phyloP scores from a whole-genome alignment of 2,888 invertebrate species.

The Luffia ferchaultella region DNA sequence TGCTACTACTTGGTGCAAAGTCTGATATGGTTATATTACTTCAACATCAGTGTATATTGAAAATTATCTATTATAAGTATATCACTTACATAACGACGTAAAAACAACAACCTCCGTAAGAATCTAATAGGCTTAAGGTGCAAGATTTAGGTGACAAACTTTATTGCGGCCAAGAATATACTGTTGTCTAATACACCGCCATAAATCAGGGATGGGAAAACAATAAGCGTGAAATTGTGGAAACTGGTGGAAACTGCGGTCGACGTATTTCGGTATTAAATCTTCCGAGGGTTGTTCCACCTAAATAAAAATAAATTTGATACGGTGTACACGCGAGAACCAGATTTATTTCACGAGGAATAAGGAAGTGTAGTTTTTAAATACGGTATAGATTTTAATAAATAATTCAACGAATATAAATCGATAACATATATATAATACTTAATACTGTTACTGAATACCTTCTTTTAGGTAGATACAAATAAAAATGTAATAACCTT shows the following conservation, averaged over 20 bases:
- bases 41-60: too few relatives aligned
- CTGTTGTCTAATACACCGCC: slow-evolving; percentile 55
- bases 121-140: slow-evolving; percentile 51
- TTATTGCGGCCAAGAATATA: slow-evolving; percentile 61
- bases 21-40: too few relatives aligned
- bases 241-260: slow-evolving; percentile 64
- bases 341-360: slow-evolving; percentile 42
- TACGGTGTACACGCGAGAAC: slow-evolving; percentile 44
- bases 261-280: slow-evolving; percentile 58
- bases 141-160: slow-evolving; percentile 65
- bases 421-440: too few relatives aligned
- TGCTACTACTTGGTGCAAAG: too few relatives aligned
- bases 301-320: slow-evolving; percentile 65
- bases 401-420: too few relatives aligned
- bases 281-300: slow-evolving; percentile 61
- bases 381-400: too few relatives aligned
- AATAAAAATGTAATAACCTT: too few relatives aligned
- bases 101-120: slow-evolving; percentile 4
- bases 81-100: too few relatives aligned
- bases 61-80: too few relatives aligned
- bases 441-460: too few relatives aligned
- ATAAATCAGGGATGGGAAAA: slow-evolving; percentile 67
- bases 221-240: slow-evolving; percentile 68
- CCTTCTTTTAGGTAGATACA: too few relatives aligned
- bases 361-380: neutral